These are phyloP conservation scores for Pinctada fucata DNA, from an alignment of 2,888 invertebrate genomes.

Conservation along the genomic window DNA sequence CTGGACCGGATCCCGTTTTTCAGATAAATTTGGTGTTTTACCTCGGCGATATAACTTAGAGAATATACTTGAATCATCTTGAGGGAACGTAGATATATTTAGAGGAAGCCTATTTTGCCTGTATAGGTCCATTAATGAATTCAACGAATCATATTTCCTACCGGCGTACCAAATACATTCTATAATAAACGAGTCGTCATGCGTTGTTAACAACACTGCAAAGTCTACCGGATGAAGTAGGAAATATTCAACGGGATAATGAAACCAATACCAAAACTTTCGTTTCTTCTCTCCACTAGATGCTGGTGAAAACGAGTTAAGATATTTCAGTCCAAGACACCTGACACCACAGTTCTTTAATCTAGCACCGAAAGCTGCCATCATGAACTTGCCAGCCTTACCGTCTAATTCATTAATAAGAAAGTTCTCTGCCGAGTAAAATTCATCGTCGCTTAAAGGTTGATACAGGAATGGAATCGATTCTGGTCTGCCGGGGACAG, in stretches of 20 bases:
- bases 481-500: slow-evolving; percentile 32
- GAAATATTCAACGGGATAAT: slow-evolving; percentile 49
- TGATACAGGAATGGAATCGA: slow-evolving; percentile 54
- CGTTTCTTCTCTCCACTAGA: slow-evolving; percentile 35
- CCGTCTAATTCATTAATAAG: slow-evolving; percentile 40
- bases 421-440: slow-evolving; percentile 21
- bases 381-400: slow-evolving; percentile 51
- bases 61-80: slow-evolving; percentile 26
- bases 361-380: slow-evolving; percentile 61
- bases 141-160: slow-evolving; percentile 38
- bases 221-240: slow-evolving; percentile 59
- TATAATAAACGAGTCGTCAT: slow-evolving; percentile 22
- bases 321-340: slow-evolving; percentile 42
- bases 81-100: slow-evolving; percentile 25
- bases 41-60: slow-evolving; percentile 50
- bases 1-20: slow-evolving; percentile 51
- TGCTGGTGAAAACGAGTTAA: slow-evolving; percentile 30
- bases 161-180: slow-evolving; percentile 51
- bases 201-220: slow-evolving; percentile 40
- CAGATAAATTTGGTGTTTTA: slow-evolving; percentile 32
- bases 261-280: slow-evolving; percentile 48
- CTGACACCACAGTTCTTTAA: slow-evolving; percentile 41
- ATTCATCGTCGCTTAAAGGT: slow-evolving; percentile 54
- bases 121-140: slow-evolving; percentile 24
- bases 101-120: slow-evolving; percentile 22